Percentiles rank a stretch among this genome's conserved stretches.
These are phyloP conservation scores for Intellagama lesueurii DNA, from an alignment of 2,797 vertebrate genomes.

Conservation along the genomic window DNA sequence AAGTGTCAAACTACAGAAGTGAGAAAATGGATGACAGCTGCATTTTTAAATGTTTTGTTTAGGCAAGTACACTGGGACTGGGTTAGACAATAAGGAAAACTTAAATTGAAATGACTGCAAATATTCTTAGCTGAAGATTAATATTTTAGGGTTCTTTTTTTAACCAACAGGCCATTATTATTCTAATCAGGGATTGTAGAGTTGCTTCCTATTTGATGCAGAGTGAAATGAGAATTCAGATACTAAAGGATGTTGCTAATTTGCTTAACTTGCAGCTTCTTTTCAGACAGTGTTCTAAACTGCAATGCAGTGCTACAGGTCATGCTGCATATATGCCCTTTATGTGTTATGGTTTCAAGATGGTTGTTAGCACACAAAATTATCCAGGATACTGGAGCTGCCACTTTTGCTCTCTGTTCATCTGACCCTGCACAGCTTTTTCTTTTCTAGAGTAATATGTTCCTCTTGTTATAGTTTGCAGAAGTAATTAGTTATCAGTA, in stretches of 20 bases:
- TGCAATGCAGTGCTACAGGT: background rate
- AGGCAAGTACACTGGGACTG: constrained; percentile 67
- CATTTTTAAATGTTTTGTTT: constrained; percentile 86
- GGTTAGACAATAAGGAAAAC: constrained; percentile 69
- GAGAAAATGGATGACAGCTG: constrained; percentile 87
- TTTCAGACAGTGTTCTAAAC: background rate
- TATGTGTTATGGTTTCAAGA: background rate
- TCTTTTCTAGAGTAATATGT: background rate
- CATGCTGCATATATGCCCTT: background rate
- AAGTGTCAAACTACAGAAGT: constrained; percentile 71
- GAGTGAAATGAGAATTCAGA: background rate
- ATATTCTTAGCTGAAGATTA: constrained; percentile 50
- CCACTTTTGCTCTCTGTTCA: background rate
- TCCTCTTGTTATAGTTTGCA: too few relatives aligned
- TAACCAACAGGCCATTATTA: background rate
- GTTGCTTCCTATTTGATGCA: background rate
- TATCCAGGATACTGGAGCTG: background rate
- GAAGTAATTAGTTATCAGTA: too few relatives aligned
- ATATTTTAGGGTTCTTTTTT: constrained; percentile 46
- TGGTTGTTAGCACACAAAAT: background rate
- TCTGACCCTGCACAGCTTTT: background rate
- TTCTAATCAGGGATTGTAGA: background rate
- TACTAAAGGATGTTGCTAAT: background rate
- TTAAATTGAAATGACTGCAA: constrained; percentile 68
- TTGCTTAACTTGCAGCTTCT: background rate